Conservation (phyloP, 1,140 invertebrate genomes). For the Tetragnatha versicolor region DNA sequence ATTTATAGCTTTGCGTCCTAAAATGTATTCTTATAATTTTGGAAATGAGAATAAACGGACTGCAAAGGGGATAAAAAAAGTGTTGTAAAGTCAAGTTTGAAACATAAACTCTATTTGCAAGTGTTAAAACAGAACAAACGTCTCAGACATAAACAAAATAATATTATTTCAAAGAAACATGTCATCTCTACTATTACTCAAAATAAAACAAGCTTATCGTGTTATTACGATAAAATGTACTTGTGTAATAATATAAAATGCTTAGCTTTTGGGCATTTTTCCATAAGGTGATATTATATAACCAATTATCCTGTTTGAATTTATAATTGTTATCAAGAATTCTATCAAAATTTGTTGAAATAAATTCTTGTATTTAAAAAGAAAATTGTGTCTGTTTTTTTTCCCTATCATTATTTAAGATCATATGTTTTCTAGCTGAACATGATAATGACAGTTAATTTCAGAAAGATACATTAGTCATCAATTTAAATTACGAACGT, state of each 20-base stretch:
- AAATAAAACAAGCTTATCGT: slow-evolving; percentile 2
- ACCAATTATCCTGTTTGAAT: too few relatives aligned
- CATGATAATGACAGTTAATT: too few relatives aligned
- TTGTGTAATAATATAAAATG: not conserved
- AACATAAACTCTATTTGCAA: slow-evolving; percentile 3
- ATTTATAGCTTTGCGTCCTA: slow-evolving; percentile 64
- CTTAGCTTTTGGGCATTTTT: not conserved
- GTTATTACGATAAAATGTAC: slow-evolving; percentile 6
- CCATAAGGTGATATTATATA: too few relatives aligned
- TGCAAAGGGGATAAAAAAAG: slow-evolving; percentile 10
- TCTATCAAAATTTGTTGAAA: too few relatives aligned
- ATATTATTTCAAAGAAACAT: not conserved
- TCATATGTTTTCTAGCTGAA: too few relatives aligned
- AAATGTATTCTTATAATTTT: slow-evolving; percentile 45
- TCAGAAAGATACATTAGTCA: too few relatives aligned
- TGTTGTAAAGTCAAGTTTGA: not conserved
- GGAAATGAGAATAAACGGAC: not conserved
- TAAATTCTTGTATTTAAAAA: too few relatives aligned
- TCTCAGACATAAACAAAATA: not conserved
- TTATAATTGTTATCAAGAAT: too few relatives aligned
- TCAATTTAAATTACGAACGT: too few relatives aligned
- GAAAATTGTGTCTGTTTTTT: too few relatives aligned
- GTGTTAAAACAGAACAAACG: not conserved
- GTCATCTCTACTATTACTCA: not conserved
- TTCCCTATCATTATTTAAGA: too few relatives aligned